Evolutionary conservation across 92 coral and sea anemone genomes (phyloP).

Genomic region (Parazoanthus darwini): DNA sequence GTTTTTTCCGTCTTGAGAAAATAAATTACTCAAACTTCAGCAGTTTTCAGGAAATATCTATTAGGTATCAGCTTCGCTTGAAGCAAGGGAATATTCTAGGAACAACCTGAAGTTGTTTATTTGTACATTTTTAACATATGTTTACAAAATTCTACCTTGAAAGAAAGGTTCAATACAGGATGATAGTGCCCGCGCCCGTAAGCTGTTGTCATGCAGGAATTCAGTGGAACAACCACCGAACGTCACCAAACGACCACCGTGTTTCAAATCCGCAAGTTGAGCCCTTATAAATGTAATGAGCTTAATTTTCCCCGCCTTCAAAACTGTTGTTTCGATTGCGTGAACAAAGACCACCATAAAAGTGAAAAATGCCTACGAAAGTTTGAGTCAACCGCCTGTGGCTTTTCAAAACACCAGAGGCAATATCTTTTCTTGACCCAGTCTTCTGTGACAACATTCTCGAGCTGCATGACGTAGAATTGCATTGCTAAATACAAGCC

Average conservation of each 20-base stretch:
- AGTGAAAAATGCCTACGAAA: neutral
- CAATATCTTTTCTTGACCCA: neutral
- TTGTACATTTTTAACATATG: neutral
- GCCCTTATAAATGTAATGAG: neutral
- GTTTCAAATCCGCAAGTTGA: neutral
- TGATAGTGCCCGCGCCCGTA: neutral
- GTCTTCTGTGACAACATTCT: neutral
- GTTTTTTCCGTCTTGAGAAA: slow-evolving; percentile 24
- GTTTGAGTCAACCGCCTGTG: neutral
- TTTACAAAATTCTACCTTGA: neutral
- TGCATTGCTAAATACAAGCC: too few relatives aligned
- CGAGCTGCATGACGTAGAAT: neutral
- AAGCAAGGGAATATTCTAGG: slow-evolving; percentile 11
- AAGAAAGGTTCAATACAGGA: neutral
- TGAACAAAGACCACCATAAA: neutral
- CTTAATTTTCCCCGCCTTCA: neutral
- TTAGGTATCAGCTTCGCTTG: neutral
- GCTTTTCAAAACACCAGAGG: neutral
- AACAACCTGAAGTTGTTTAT: neutral
- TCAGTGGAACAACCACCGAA: neutral
- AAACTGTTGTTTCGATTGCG: neutral
- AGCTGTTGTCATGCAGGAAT: neutral
- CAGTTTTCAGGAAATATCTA: neutral
- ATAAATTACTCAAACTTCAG: slow-evolving; percentile 14
- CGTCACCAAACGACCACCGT: neutral